Percentiles rank a stretch among this genome's conserved stretches.
These are phyloP conservation scores for Epinephelus coioides DNA, from an alignment of 2,797 vertebrate species.

Conservation along the genomic window DNA sequence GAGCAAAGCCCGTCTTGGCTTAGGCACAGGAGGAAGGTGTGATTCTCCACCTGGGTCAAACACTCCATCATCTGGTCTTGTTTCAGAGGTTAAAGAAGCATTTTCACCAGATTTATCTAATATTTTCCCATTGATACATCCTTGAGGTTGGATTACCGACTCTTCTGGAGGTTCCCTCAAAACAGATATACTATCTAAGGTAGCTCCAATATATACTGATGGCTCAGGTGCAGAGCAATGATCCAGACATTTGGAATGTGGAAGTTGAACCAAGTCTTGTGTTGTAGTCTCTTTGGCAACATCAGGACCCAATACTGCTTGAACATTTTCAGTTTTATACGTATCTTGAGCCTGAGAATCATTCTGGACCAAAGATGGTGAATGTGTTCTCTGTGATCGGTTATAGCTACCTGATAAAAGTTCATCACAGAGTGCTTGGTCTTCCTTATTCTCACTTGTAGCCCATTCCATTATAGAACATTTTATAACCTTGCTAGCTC, in stretches of 20 bases:
- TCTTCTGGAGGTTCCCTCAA: conserved; percentile 11
- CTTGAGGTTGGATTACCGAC: not conserved
- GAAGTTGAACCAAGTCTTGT: conserved; percentile 17
- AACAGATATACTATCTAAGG: not conserved
- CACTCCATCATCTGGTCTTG: conserved; percentile 38
- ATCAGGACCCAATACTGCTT: not conserved
- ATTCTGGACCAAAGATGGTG: not conserved
- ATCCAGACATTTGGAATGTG: not conserved
- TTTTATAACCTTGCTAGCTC: conserved; percentile 48
- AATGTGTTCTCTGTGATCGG: not conserved
- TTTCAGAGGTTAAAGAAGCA: conserved; percentile 28
- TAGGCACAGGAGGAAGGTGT: conserved; percentile 7
- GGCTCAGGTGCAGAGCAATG: not conserved
- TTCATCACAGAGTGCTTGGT: conserved; percentile 37
- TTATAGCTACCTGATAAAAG: conserved; percentile 39
- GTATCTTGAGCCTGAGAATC: not conserved
- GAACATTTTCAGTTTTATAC: not conserved
- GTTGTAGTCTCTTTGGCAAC: not conserved
- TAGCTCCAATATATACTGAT: not conserved
- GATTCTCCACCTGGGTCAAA: conserved; percentile 73
- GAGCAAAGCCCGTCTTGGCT: conserved; percentile 32
- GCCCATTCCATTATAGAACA: conserved; percentile 69
- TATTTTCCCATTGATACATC: not conserved
- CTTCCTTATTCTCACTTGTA: conserved; percentile 18
- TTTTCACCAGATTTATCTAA: not conserved